Evolutionary conservation across 2,113 vertebrate species (phyloP), one percentile per base, ranked within the genome.

Genomic region (Pagrus major): DNA sequence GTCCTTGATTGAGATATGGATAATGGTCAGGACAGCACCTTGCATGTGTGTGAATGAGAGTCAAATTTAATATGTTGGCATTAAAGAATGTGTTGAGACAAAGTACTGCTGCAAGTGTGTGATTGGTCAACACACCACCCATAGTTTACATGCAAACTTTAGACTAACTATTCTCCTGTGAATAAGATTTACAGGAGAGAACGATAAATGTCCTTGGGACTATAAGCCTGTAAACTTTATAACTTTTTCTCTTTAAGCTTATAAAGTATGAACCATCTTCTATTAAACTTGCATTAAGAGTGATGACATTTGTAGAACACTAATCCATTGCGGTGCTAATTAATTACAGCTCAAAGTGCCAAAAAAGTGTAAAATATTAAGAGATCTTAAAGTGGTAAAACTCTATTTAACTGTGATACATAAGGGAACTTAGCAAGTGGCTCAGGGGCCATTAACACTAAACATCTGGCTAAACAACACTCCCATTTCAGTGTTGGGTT

Each of bases 111-210:
- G 47, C 2, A 0, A n/a, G n/a, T n/a, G n/a, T n/a, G n/a, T n/a
- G n/a, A n/a, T n/a, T n/a, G n/a, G 54, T 66, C 46, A 61, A 12
- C n/a, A 85, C 29, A 23, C 14, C 25, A 39, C 31, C 16, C 47
- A 68, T 29, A 33, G 20, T 52, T 37, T 21, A 29, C 44, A 64
- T 80, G 51, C 35, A 71, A 61, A 60, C 14, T 8, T 31, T n/a
- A 58, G 27, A 58, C 27, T 46, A 61, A 6, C 37, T n/a, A n/a
- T n/a, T n/a, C n/a, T 5, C 39, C 23, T 25, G 14, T 46, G 27
- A 35, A 8, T 31, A 6, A 5, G 20, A 56, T 29, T 29, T 44
- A 41, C 15, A 23, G 21, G 33, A 14, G 6, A 23, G 33, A 41
- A 54, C 31, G 25, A 59, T 21, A 39, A 73, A 47, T 51, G 6